Evolutionary conservation across 1,140 invertebrate species (phyloP).

Genomic region (Apis cerana): DNA sequence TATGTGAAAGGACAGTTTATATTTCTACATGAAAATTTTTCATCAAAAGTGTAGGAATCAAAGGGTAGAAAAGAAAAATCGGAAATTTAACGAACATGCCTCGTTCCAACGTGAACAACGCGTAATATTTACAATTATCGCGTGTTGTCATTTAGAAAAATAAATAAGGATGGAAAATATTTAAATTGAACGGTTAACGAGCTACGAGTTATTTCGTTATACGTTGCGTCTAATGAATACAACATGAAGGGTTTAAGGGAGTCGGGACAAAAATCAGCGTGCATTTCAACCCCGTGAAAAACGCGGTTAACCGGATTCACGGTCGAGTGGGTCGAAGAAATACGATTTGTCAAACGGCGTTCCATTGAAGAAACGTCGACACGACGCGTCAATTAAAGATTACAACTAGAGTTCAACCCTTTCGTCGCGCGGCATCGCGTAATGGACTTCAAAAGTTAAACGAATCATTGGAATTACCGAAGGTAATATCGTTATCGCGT

Average conservation of each 20-base stretch:
- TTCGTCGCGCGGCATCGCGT: background rate
- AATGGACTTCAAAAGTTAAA: background rate
- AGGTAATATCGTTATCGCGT: background rate
- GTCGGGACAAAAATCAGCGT: constrained; percentile 32
- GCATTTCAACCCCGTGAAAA: background rate
- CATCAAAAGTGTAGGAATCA: background rate
- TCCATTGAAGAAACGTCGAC: constrained; percentile 3
- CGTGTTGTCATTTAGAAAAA: background rate
- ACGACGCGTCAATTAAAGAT: constrained; percentile 16
- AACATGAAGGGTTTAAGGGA: constrained; percentile 58
- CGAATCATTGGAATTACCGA: background rate
- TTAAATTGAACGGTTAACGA: constrained; percentile 34
- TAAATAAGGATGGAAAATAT: background rate
- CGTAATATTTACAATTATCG: constrained; percentile 21
- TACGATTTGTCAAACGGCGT: constrained; percentile 8
- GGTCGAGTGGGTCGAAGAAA: constrained; percentile 3
- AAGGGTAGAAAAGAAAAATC: background rate
- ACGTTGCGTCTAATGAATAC: constrained; percentile 67
- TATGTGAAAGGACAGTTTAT: too few species aligned
- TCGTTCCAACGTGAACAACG: background rate
- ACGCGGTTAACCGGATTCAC: constrained; percentile 21
- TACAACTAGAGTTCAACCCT: background rate
- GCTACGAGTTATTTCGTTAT: constrained; percentile 39
- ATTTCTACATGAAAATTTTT: background rate
- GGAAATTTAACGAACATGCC: background rate